phyloP scores from a whole-genome alignment of 2,888 invertebrate genomes.

The Serrognathus titanus region DNA sequence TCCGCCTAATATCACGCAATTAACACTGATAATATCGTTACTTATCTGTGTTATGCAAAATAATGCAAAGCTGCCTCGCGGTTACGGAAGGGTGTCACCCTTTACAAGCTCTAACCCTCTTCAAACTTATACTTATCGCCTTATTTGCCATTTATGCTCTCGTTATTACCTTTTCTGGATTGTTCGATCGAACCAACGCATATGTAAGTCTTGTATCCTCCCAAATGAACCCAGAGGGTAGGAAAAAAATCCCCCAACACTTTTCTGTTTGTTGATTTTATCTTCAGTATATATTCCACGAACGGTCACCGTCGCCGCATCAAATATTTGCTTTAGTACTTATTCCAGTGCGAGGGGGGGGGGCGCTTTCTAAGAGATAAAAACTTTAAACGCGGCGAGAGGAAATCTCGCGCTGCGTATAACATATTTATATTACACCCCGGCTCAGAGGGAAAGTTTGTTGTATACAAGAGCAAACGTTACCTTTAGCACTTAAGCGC shows the following conservation, averaged over 20 bases:
- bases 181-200: too few species aligned
- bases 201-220: too few species aligned
- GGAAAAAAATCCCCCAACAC: too few species aligned
- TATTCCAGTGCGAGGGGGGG: not conserved
- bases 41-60: not conserved
- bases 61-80: not conserved
- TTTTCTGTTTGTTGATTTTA: too few species aligned
- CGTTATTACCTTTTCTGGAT: too few species aligned
- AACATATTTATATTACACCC: slow-evolving; percentile 8
- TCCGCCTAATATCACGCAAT: slow-evolving; percentile 13
- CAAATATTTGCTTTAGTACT: slow-evolving; percentile 14
- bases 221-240: too few species aligned
- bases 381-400: slow-evolving; percentile 7
- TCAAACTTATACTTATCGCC: too few species aligned
- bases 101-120: too few species aligned
- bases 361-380: slow-evolving; percentile 4
- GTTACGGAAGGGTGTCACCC: too few species aligned
- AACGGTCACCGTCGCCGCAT: not conserved
- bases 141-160: too few species aligned
- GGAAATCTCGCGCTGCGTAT: not conserved
- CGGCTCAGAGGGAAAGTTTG: not conserved
- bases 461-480: not conserved
- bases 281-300: not conserved
- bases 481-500: not conserved
- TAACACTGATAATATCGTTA: slow-evolving; percentile 3